Evolutionary conservation across 2,113 vertebrate genomes (phyloP).

Genomic region (Potamarius usumacintae): DNA sequence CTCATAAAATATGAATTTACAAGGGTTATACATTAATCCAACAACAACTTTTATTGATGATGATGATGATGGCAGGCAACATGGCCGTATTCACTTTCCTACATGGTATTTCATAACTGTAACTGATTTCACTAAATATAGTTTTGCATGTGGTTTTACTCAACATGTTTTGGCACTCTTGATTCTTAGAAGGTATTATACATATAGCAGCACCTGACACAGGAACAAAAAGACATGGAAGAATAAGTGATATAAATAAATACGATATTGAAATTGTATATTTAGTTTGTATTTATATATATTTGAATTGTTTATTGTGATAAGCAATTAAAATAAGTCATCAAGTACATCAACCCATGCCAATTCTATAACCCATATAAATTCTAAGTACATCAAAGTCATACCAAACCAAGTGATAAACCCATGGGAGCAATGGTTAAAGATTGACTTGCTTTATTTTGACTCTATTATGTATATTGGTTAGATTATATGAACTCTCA

Average conservation of each 20-base stretch:
- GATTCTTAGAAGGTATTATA: too few species aligned
- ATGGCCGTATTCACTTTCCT: not conserved
- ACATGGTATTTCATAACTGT: not conserved
- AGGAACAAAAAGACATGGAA: not conserved
- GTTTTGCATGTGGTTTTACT: not conserved
- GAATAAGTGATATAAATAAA: not conserved
- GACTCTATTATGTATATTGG: not conserved
- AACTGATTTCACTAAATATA: conserved; percentile 25
- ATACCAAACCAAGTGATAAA: not conserved
- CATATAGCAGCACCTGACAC: too few species aligned
- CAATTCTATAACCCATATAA: too few species aligned
- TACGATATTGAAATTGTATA: not conserved
- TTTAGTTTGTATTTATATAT: too few species aligned
- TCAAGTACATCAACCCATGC: too few species aligned
- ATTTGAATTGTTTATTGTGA: too few species aligned
- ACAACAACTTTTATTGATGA: not conserved
- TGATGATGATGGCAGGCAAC: not conserved
- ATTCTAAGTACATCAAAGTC: not conserved
- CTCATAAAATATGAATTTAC: not conserved
- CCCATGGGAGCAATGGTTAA: not conserved
- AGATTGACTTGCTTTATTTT: not conserved
- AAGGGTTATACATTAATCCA: not conserved
- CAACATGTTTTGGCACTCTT: conserved; percentile 5
- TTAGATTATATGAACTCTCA: not conserved
- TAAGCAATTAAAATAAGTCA: too few species aligned